Conservation (phyloP, 2,888 invertebrate species). For the Aphrophora alni region DNA sequence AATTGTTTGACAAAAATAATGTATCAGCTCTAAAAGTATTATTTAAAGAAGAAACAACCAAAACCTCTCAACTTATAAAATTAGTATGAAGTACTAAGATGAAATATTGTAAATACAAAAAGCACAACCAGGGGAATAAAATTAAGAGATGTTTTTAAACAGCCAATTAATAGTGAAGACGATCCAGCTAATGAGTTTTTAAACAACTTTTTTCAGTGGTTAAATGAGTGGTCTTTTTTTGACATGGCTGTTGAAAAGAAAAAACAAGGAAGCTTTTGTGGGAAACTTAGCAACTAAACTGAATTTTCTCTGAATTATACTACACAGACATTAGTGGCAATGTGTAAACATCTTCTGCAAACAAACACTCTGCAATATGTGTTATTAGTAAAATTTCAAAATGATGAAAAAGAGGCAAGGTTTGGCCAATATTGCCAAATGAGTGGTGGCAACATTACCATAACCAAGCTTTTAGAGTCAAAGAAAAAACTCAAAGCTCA, state of each 20-base stretch:
- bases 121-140: constrained; percentile 18
- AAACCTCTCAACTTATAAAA: constrained; percentile 12
- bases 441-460: constrained; percentile 15
- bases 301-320: constrained; percentile 13
- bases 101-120: constrained; percentile 24
- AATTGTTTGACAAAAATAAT: constrained; percentile 20
- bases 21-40: constrained; percentile 9
- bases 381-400: constrained; percentile 15
- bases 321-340: constrained; percentile 16
- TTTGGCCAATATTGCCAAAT: constrained; percentile 20
- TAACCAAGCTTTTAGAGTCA: constrained; percentile 16
- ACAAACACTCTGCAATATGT: constrained; percentile 16
- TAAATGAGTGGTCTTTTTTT: constrained; percentile 18
- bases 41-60: constrained; percentile 15
- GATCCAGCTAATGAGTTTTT: constrained; percentile 14
- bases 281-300: constrained; percentile 20
- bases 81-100: constrained; percentile 16
- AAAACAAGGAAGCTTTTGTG: constrained; percentile 25
- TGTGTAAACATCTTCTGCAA: constrained; percentile 23
- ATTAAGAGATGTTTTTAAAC: constrained; percentile 14
- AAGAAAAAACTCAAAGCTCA: constrained; percentile 20
- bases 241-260: constrained; percentile 2
- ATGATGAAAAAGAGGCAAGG: constrained; percentile 16
- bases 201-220: constrained; percentile 16
- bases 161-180: constrained; percentile 22